Evolutionary conservation across 1,140 invertebrate species (phyloP).

Genomic region (Apis florea): DNA sequence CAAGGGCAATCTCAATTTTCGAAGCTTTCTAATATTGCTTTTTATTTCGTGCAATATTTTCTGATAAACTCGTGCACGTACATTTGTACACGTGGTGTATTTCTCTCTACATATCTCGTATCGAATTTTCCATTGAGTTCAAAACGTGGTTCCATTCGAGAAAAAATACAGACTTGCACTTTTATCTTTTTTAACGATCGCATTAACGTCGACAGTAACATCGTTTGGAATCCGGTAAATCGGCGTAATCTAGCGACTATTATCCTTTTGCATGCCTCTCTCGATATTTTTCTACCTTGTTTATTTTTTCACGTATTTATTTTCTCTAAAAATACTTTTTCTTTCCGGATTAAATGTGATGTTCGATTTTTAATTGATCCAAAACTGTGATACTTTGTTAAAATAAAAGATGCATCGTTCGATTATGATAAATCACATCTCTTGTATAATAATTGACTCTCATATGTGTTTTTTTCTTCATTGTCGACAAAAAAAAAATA

Average conservation of each 20-base stretch:
- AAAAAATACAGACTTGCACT: neutral
- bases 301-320: neutral
- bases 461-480: too few species aligned
- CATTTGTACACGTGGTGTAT: neutral
- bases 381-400: too few species aligned
- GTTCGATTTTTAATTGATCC: too few species aligned
- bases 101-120: neutral
- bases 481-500: too few species aligned
- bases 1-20: neutral
- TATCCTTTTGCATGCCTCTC: neutral
- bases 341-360: neutral
- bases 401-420: too few species aligned
- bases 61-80: neutral
- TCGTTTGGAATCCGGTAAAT: neutral
- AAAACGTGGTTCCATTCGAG: neutral
- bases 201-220: neutral
- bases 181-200: constrained; percentile 4
- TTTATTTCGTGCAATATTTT: neutral
- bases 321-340: neutral
- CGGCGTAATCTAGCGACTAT: too few species aligned
- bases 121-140: neutral
- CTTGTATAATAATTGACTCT: too few species aligned
- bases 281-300: neutral
- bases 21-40: neutral
- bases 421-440: too few species aligned